Percentiles rank a stretch among this genome's conserved stretches.
Evolutionary conservation across 1,140 invertebrate species (phyloP).

Genomic region (Procambarus clarkii): DNA sequence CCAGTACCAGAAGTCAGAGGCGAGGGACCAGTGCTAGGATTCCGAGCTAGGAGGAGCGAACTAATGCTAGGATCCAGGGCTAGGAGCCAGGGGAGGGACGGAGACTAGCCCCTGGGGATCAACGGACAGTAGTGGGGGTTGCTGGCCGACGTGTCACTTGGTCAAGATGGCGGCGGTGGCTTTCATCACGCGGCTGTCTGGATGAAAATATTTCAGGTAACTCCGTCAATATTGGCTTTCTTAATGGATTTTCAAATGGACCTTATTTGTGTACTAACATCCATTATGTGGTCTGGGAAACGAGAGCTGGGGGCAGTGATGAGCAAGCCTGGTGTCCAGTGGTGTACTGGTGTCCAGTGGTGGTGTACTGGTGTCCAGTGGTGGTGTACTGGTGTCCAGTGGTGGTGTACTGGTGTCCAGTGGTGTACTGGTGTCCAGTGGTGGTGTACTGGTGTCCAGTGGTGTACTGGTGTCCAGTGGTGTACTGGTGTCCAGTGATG

Average conservation of each 20-base stretch:
- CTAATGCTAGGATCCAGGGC: neutral
- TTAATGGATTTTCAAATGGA: conserved; percentile 69
- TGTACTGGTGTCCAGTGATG: no score
- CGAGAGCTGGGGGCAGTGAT: conserved; percentile 29
- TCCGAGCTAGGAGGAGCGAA: no score
- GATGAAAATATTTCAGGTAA: conserved; percentile 66
- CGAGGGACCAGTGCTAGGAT: no score
- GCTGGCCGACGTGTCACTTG: conserved; percentile 29
- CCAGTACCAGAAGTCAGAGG: no score
- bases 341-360: neutral
- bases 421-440: neutral
- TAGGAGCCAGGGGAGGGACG: neutral
- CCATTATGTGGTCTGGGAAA: conserved; percentile 64
- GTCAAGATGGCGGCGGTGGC: conserved; percentile 47
- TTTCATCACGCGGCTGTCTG: conserved; percentile 60
- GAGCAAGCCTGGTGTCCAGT: neutral
- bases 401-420: neutral
- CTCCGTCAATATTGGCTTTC: conserved; percentile 65
- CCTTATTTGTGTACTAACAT: conserved; percentile 68
- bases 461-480: no score
- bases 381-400: neutral
- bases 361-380: neutral
- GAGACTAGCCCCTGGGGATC: neutral
- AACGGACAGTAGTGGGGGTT: neutral
- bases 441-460: neutral